Conservation (phyloP, 2,797 vertebrate genomes). For the Enteromius viviparus region DNA sequence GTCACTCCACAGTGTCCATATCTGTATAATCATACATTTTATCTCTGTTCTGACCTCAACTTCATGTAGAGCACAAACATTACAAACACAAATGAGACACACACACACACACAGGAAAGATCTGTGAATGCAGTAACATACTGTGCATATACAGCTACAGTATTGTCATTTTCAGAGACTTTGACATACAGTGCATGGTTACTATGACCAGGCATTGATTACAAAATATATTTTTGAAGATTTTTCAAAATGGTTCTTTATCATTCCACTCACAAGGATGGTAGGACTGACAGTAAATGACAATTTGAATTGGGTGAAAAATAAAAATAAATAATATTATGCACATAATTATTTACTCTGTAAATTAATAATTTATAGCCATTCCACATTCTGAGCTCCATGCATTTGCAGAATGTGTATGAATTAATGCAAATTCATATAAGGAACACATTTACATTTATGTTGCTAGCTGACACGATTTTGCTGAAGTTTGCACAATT, state of each 20-base stretch:
- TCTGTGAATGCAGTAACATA: not conserved
- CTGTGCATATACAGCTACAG: not conserved
- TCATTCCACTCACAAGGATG: not conserved
- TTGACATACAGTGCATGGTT: not conserved
- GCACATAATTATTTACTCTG: slow-evolving; percentile 13
- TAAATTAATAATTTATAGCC: slow-evolving; percentile 5
- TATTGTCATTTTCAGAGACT: not conserved
- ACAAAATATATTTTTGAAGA: not conserved
- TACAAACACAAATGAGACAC: too few relatives aligned
- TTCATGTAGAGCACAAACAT: not conserved
- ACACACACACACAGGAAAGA: not conserved
- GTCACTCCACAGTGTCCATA: not conserved
- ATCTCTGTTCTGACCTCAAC: not conserved
- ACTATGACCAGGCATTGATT: not conserved
- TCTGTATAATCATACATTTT: not conserved
- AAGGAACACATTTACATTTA: not conserved
- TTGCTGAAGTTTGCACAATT: not conserved
- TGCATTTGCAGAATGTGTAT: not conserved
- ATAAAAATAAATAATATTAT: not conserved
- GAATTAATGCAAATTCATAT: not conserved
- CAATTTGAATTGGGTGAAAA: not conserved
- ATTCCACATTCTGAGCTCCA: not conserved
- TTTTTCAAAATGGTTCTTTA: not conserved
- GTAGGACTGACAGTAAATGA: not conserved
- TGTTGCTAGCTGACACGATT: not conserved